Conservation (phyloP, 2,113 vertebrate genomes). For the Dolichotis patagonum region DNA sequence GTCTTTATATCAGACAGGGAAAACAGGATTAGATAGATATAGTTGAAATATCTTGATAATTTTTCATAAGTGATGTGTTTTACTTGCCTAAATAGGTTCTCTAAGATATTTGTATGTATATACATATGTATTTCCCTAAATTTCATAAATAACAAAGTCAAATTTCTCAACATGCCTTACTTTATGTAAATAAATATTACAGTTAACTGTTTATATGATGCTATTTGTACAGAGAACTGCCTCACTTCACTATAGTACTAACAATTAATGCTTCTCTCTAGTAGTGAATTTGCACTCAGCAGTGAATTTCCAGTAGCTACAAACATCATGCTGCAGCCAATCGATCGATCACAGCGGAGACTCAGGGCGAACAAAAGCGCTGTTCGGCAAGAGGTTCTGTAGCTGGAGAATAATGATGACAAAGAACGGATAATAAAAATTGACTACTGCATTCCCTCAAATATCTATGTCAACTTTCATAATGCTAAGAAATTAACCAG, state of each 20-base stretch:
- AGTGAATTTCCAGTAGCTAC: not conserved
- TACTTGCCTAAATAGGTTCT: not conserved
- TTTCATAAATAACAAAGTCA: not conserved
- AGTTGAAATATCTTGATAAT: not conserved
- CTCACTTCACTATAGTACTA: not conserved
- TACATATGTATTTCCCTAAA: not conserved
- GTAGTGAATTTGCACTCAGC: conserved; percentile 11
- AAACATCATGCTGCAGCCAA: conserved; percentile 28
- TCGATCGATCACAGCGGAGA: not conserved
- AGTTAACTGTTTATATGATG: not conserved
- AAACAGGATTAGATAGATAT: not conserved
- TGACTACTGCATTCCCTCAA: fast-evolving
- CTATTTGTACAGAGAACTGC: not conserved
- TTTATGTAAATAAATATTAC: not conserved
- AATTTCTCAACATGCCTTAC: not conserved
- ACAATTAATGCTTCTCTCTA: not conserved
- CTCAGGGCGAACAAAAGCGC: not conserved
- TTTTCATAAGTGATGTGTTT: not conserved
- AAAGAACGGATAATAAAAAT: not conserved
- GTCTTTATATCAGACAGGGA: not conserved
- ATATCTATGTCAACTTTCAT: not conserved
- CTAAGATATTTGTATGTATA: not conserved
- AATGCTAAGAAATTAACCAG: not conserved
- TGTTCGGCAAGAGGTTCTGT: not conserved
- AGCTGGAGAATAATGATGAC: not conserved